Evolutionary conservation across 1,140 invertebrate genomes (phyloP), one percentile per base, ranked within the genome.

Genomic region (Rhizoglyphus robini): DNA sequence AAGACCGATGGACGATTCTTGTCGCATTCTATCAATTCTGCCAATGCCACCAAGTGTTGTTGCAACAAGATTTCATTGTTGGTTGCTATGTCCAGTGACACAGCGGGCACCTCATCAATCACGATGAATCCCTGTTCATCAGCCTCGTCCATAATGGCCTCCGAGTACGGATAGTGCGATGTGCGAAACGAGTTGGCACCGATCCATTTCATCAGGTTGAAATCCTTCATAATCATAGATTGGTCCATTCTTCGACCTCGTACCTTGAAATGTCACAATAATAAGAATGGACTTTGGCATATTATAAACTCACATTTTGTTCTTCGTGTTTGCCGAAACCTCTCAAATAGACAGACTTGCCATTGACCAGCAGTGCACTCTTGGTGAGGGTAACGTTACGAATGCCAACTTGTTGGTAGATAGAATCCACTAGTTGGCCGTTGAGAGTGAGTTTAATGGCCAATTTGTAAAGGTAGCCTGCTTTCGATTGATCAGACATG

Each of bases 131-230:
- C 95, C 68, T 88, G 81, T 72, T 86, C 82, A 75, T 98, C 95
- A 30, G 93, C 92, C 73, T 90, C 79, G 74, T 96, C 90, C 83
- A 97, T 90, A 30, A 96, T 86, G 79, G 99, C 95, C 73, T 99
- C 96, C 1, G 92, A 90, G 76, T 99, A 99, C 4, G 96, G 96
- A 78, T n/a, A n/a, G n/a, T n/a, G n/a, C n/a, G n/a, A n/a, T n/a
- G n/a, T n/a, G n/a, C n/a, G n/a, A n/a, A n/a, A n/a, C n/a, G n/a
- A n/a, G n/a, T n/a, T n/a, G n/a, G n/a, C n/a, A n/a, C n/a, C n/a
- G n/a, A n/a, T n/a, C n/a, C n/a, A n/a, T n/a, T n/a, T n/a, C n/a
- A n/a, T n/a, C n/a, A n/a, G n/a, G n/a, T n/a, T n/a, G n/a, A 99
- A 99, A 74, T 99, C 95, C 36, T 65, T 63, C 23, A 67, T 36